Evolutionary conservation across 2,797 vertebrate genomes (phyloP).

Genomic region (Neosilurus hyrtlii): DNA sequence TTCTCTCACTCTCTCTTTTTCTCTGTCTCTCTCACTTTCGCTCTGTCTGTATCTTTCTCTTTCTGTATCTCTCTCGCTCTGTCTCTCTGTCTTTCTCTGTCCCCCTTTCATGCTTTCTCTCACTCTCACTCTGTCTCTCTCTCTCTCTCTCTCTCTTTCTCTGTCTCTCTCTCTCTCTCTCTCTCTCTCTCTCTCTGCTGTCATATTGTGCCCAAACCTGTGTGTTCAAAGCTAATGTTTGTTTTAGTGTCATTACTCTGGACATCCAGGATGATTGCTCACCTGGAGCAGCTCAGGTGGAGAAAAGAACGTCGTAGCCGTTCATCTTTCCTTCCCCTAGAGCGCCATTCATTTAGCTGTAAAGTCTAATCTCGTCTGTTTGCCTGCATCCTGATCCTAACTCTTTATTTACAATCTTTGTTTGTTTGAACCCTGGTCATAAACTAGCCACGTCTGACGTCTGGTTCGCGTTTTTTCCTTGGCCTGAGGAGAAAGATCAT

Average conservation of each 20-base stretch:
- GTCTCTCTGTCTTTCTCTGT: too few species aligned
- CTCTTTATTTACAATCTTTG: slow-evolving; percentile 67
- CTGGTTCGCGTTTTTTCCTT: slow-evolving; percentile 66
- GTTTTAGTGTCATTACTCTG: slow-evolving; percentile 29
- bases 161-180: too few species aligned
- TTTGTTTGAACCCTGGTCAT: slow-evolving; percentile 72
- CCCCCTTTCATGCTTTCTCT: too few species aligned
- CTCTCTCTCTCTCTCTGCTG: background rate
- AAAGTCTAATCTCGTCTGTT: background rate
- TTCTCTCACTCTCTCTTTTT: too few species aligned
- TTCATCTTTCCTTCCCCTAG: background rate
- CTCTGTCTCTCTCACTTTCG: too few species aligned
- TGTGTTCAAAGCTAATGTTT: slow-evolving; percentile 26
- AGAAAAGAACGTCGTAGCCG: background rate
- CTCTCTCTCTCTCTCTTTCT: too few species aligned
- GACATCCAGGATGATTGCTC: background rate
- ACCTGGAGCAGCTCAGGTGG: slow-evolving; percentile 32
- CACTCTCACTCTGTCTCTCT: too few species aligned
- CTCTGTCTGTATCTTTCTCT: too few species aligned
- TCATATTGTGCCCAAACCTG: background rate
- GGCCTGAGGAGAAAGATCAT: slow-evolving; percentile 57
- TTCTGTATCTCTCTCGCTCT: too few species aligned
- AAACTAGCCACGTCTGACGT: slow-evolving; percentile 73
- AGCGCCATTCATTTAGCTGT: background rate
- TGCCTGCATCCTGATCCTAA: background rate